Evolutionary conservation across 2,113 vertebrate genomes (phyloP), one percentile per base, ranked within the genome.

Genomic region (Hydrochoerus hydrochaeris): DNA sequence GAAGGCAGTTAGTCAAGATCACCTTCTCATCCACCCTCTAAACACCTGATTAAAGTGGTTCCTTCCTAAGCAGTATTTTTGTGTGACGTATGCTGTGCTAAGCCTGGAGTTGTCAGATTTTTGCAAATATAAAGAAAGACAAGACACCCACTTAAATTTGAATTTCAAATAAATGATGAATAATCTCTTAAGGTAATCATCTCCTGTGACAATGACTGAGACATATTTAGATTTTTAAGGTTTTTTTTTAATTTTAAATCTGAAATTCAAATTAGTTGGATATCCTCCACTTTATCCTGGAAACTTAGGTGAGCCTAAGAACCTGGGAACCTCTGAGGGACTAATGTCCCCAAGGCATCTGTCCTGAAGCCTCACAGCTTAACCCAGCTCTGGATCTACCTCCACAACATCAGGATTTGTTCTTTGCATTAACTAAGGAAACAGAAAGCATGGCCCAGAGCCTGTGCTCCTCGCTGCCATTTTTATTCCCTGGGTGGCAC

Each of bases 71-170:
- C 24, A 93, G 35, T 28, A 52, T 30, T 62, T 91, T 57, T 86
- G 16, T 35, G 22, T 83, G 62, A 73, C 57, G 32, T 85, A 11
- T 63, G 60, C 14, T 84, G 73, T 84, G 73, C 13, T 41, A 71
- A 90, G n/a, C 5, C 38, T 49, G 88, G 82, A 52, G 24, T 57
- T 41, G 10, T 22, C 60, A 91, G 7, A 77, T 82, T 81, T 81
- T 89, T 84, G 26, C 78, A 93, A 94, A 86, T n/a, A 54, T 32
- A 94, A 85, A n/a, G n/a, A n/a, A 85, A 52, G 75, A 78, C 14
- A 81, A 57, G 81, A 83, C 14, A 49, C 7, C 17, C 60, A 67
- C 38, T 82, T 54, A 95, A 11, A 86, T 75, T 49, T 91, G 41
- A 93, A 91, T 84, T 97, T 93, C 78, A 84, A 75, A 52, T 67